Base-by-base conservation (phyloP, 2,113 vertebrate genomes). In the Clinocottus analis region DNA sequence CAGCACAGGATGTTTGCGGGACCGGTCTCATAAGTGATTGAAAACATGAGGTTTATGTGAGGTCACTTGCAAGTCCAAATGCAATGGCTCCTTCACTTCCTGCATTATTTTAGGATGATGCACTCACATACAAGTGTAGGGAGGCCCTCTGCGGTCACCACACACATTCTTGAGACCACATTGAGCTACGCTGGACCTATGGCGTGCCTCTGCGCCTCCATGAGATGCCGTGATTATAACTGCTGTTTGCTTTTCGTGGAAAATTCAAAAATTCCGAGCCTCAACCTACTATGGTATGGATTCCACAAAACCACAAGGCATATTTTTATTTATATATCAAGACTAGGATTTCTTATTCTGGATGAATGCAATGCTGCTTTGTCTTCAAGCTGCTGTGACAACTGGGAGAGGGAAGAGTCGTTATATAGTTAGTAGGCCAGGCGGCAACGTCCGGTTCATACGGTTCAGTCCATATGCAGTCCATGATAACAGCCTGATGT, bases 101-200 rank as follows among this genome's bases (percentile, higher is more conserved):
- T 63, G 85, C 49, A 8, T 53, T 85, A 81, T 89, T 88, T 77
- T 12, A 29, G 59, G 65, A 49, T 17, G 43, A 66, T 41, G 64
- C 60, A 49, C 1, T 66, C 43, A 64, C 43, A 80, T 59, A 16
- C 7, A 41, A 72, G 65, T 14, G 58, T 63, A 45, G 9, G 29
- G 73, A 65, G 7, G 55, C 77, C 60, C 61, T 79, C 23, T 81
- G 77, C 66, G 87, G 85, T 79, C 76, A 53, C 79, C 31, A 27
- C 45, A 10, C 0, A 37, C 37, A 87, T 88, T 83, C 74, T 49
- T 86, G 67, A 67, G 82, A 77, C 31, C 27, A 51, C 5, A 8
- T 1, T 23, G 56, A 65, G 43, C 51, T 49, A 5, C 49, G 13
- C 53, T 45, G 77, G 49, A 64, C 17, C 1, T 5, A 43, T 4